Evolutionary conservation across 2,113 vertebrate genomes (phyloP).

Genomic region (Athene noctua): DNA sequence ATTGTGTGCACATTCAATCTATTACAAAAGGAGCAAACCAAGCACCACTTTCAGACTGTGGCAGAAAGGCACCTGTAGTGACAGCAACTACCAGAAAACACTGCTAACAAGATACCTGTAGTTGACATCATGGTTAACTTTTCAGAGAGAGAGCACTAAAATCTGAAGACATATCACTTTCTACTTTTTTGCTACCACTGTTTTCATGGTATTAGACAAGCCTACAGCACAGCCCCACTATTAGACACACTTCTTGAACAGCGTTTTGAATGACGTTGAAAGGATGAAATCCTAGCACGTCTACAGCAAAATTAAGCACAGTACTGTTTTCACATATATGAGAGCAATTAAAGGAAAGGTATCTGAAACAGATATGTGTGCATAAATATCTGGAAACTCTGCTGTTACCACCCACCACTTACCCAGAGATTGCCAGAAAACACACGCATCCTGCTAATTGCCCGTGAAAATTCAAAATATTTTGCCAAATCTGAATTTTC

Average conservation of each 20-base stretch:
- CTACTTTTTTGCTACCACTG: background rate
- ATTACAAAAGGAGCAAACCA: background rate
- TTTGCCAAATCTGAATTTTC: constrained; percentile 38
- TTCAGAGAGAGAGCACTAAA: background rate
- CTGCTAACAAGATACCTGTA: background rate
- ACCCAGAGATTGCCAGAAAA: constrained; percentile 37
- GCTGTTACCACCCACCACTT: constrained; percentile 19
- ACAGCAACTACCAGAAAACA: background rate
- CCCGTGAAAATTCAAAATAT: constrained; percentile 16
- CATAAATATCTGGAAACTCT: constrained; percentile 51
- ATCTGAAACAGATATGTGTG: constrained; percentile 6
- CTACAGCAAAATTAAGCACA: constrained; percentile 14
- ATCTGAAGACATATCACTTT: background rate
- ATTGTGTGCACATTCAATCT: background rate
- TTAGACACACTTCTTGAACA: background rate
- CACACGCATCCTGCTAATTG: constrained; percentile 2
- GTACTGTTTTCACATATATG: constrained; percentile 26
- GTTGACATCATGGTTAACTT: background rate
- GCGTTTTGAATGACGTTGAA: background rate
- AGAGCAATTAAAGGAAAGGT: constrained; percentile 41
- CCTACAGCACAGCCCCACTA: background rate
- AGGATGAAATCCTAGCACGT: background rate
- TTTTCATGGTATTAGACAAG: background rate
- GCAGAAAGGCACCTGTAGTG: background rate
- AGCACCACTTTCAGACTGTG: background rate